Base-by-base conservation (phyloP, 2,797 vertebrate species). In the Serranus cabrilla region DNA sequence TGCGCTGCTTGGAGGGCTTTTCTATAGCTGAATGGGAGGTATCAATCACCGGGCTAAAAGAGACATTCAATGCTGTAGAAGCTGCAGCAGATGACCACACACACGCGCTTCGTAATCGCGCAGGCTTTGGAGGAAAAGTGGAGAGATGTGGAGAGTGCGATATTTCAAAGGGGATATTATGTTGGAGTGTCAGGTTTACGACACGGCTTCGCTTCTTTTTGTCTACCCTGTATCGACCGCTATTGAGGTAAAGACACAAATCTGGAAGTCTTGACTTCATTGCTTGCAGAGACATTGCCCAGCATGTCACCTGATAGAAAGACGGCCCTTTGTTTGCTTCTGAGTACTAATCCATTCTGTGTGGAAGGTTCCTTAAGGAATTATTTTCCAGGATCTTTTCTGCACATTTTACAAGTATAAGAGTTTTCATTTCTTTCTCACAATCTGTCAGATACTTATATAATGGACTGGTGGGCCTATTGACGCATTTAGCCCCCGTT, bases 31-130 rank as follows among this genome's bases (percentile, higher is more conserved):
- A 84, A 82, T 75, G 83, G 76, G 81, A 67, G 77, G 74, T 66
- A 90, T 93, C 87, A 79, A 79, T 93, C 93, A 88, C 58, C 0
- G 11, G 25, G 21, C 79, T 77, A 78, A 91, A 83, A 71, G 78
- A 89, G 85, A 80, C 45, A 21, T 74, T 85, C 81, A 55, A 12
- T 74, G 76, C 81, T 46, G 40, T 12, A 17, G 71, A 27, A 73
- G 59, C n/a, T 34, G 34, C 34, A 34, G 34, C 34, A 34, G 2
- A 78, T 71, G 84, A 51, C 76, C 81, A 67, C 62, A 66, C 43
- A 49, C 69, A 67, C 71, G 47, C 70, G 60, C 74, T 76, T 64
- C 16, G 11, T 65, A 34, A 11, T 63, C 9, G 27, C 21, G 21
- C 54, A 65, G 68, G 73, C 63, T 82, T 63, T 23, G 58, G 50